Percentiles rank a stretch among this genome's conserved stretches.
These are phyloP conservation scores for Osmoderma eremita DNA, from an alignment of 2,888 invertebrate genomes.

Conservation along the genomic window DNA sequence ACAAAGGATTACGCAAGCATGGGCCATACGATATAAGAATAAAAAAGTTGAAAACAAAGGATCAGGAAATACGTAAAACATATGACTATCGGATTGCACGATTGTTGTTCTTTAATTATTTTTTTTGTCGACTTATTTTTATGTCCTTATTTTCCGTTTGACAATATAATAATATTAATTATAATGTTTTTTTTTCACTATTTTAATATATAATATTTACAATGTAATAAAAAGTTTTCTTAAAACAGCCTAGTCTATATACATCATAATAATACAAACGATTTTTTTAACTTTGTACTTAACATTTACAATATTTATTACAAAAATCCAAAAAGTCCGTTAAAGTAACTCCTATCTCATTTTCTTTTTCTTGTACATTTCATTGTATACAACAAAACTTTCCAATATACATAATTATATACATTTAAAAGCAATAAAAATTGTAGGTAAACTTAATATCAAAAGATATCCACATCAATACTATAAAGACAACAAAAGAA, in stretches of 20 bases:
- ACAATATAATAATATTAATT: slow-evolving; percentile 40
- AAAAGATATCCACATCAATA: slow-evolving; percentile 12
- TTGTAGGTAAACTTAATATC: not conserved
- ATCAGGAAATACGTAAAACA: slow-evolving; percentile 28
- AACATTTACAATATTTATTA: slow-evolving; percentile 56
- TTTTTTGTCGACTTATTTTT: too few relatives aligned
- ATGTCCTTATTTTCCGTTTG: not conserved
- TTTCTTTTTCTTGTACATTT: slow-evolving; percentile 40
- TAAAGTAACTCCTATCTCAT: not conserved
- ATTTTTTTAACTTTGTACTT: slow-evolving; percentile 60
- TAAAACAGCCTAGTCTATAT: slow-evolving; percentile 61
- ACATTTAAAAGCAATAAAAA: not conserved
- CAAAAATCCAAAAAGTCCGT: slow-evolving; percentile 16
- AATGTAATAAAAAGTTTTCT: slow-evolving; percentile 58
- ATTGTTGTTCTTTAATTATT: slow-evolving; percentile 46
- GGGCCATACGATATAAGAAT: slow-evolving; percentile 5
- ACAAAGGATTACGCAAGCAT: slow-evolving; percentile 19
- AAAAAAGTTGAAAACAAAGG: slow-evolving; percentile 20
- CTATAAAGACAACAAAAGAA: too few relatives aligned
- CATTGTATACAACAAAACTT: slow-evolving; percentile 46
- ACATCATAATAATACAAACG: slow-evolving; percentile 58
- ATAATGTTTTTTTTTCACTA: slow-evolving; percentile 50
- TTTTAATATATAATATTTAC: slow-evolving; percentile 50
- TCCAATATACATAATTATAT: slow-evolving; percentile 45
- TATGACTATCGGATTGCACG: slow-evolving; percentile 55